Percentiles rank a stretch among this genome's conserved stretches.
Evolutionary conservation across 2,797 vertebrate genomes (phyloP).

Genomic region (Bovichtus diacanthus): DNA sequence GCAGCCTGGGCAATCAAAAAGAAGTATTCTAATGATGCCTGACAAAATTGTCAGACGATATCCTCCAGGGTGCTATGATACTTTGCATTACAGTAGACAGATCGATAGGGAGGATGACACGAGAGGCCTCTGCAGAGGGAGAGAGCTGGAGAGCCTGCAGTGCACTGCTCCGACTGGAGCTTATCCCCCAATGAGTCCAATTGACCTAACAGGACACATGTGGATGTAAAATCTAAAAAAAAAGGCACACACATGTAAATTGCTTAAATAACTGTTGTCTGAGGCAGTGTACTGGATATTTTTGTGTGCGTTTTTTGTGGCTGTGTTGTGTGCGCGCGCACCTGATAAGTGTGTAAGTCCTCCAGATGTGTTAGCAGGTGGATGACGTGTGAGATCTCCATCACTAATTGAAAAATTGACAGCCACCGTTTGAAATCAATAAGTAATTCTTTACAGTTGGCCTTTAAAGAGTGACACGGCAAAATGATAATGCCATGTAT

Average conservation of each 20-base stretch:
- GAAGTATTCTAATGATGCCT: slow-evolving; percentile 84
- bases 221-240: neutral
- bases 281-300: neutral
- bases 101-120: slow-evolving; percentile 81
- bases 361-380: neutral
- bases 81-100: slow-evolving; percentile 82
- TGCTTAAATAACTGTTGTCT: slow-evolving; percentile 19
- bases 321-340: neutral
- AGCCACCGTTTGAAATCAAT: slow-evolving; percentile 14
- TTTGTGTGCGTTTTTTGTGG: neutral
- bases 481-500: slow-evolving; percentile 35
- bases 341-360: neutral
- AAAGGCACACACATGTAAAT: neutral
- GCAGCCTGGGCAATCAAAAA: slow-evolving; percentile 73
- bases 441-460: slow-evolving; percentile 14
- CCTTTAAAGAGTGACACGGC: slow-evolving; percentile 53
- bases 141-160: slow-evolving; percentile 39
- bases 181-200: slow-evolving; percentile 35
- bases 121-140: slow-evolving; percentile 61
- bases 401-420: slow-evolving; percentile 31
- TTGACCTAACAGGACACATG: slow-evolving; percentile 46
- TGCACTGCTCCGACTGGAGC: slow-evolving; percentile 32
- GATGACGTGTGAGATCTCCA: neutral
- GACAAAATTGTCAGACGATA: slow-evolving; percentile 83
- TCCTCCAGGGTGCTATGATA: slow-evolving; percentile 84